phyloP scores from a whole-genome alignment of 2,113 vertebrate genomes.

The Anoplopoma fimbria region DNA sequence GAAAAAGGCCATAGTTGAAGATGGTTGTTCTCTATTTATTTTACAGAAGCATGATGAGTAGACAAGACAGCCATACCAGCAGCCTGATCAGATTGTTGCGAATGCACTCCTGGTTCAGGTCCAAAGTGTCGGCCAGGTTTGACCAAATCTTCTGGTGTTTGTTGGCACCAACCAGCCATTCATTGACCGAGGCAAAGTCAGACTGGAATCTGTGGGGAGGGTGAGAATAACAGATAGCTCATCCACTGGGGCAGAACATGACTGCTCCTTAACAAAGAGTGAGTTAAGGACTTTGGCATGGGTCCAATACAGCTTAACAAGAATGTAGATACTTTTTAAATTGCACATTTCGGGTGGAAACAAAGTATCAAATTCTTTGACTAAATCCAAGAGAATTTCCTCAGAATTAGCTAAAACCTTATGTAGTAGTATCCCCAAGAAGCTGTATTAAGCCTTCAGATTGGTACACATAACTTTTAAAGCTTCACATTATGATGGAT shows the following conservation, averaged over 20 bases:
- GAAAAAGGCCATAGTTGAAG: neutral
- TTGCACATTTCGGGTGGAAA: neutral
- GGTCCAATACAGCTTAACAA: conserved; percentile 10
- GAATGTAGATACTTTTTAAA: neutral
- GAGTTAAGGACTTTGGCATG: conserved; percentile 8
- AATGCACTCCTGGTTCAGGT: conserved; percentile 82
- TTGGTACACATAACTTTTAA: neutral
- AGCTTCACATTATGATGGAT: neutral
- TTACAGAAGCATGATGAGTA: neutral
- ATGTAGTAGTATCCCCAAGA: neutral
- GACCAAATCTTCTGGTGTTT: conserved; percentile 86
- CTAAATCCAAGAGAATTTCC: neutral
- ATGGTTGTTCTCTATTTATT: too few relatives aligned
- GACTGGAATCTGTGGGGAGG: conserved; percentile 86
- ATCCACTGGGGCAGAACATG: conserved; percentile 43
- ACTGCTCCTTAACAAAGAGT: conserved; percentile 11
- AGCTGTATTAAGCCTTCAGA: neutral
- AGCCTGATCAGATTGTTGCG: conserved; percentile 83
- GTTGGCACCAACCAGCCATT: conserved; percentile 86
- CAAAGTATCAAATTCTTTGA: neutral
- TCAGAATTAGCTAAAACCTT: neutral
- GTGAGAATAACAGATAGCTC: conserved; percentile 17
- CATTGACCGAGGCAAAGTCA: conserved; percentile 81
- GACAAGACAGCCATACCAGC: conserved; percentile 82
- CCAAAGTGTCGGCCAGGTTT: conserved; percentile 79